These are phyloP conservation scores for Macrosoma leucophasiata DNA, from an alignment of 2,888 invertebrate species.

Conservation along the genomic window DNA sequence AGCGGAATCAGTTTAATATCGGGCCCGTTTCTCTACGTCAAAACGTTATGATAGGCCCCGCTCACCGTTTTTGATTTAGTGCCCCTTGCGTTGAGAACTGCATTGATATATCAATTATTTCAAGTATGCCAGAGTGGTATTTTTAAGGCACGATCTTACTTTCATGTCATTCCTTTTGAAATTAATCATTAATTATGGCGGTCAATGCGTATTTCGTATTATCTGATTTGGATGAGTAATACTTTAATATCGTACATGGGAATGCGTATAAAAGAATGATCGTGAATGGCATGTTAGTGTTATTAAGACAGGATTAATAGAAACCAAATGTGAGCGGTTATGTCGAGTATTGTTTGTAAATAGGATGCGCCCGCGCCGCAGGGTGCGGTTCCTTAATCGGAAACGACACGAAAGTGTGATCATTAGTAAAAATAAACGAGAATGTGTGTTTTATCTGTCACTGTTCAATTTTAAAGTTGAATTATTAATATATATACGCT, in stretches of 20 bases:
- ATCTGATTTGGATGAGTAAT: slow-evolving; percentile 63
- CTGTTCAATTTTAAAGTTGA: too few species aligned
- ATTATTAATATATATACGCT: too few species aligned
- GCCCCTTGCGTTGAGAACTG: slow-evolving; percentile 58
- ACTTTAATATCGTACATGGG: slow-evolving; percentile 33
- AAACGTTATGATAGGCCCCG: slow-evolving; percentile 66
- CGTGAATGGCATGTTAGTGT: slow-evolving; percentile 7
- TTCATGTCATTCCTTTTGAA: slow-evolving; percentile 66
- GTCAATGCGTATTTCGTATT: slow-evolving; percentile 54
- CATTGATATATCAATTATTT: slow-evolving; percentile 75
- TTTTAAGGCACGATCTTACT: slow-evolving; percentile 67
- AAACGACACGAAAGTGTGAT: slow-evolving; percentile 32
- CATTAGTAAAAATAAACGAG: too few species aligned
- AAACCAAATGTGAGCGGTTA: slow-evolving; percentile 34
- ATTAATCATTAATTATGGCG: slow-evolving; percentile 68
- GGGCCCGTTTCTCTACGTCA: slow-evolving; percentile 64
- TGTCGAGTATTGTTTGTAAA: slow-evolving; percentile 60
- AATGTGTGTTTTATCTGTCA: too few species aligned
- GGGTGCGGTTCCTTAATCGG: slow-evolving; percentile 43
- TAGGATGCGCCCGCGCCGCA: slow-evolving; percentile 47
- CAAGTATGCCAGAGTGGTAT: slow-evolving; percentile 64
- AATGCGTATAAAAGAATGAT: slow-evolving; percentile 13
- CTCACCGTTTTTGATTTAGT: slow-evolving; percentile 67
- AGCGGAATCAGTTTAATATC: slow-evolving; percentile 67
- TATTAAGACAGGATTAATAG: slow-evolving; percentile 26